phyloP scores from a whole-genome alignment of 2,113 vertebrate species.

The Myotis davidii region DNA sequence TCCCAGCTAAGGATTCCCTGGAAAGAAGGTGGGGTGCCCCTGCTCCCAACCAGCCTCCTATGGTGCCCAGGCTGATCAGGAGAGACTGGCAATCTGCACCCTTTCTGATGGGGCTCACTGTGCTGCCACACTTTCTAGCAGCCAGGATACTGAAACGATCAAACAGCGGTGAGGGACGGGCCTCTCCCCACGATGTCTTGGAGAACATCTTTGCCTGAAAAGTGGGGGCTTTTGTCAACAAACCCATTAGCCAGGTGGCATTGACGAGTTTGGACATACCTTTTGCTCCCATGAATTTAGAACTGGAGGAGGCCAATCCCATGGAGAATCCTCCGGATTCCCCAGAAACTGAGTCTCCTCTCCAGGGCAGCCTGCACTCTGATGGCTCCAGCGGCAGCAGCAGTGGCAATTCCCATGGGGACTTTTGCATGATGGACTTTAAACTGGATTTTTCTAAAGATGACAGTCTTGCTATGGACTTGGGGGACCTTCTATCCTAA shows the following conservation, averaged over 20 bases:
- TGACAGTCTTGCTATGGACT: constrained; percentile 97
- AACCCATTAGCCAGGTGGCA: constrained; percentile 94
- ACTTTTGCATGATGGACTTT: constrained; percentile 98
- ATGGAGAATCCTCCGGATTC: constrained; percentile 97
- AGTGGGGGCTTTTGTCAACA: constrained; percentile 97
- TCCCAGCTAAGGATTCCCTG: constrained; percentile 92
- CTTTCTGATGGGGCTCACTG: constrained; percentile 86
- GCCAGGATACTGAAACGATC: constrained; percentile 91
- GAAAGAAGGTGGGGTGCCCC: constrained; percentile 92
- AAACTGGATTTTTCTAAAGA: constrained; percentile 99
- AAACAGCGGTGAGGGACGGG: constrained; percentile 88
- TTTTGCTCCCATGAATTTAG: constrained; percentile 93
- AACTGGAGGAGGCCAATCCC: constrained; percentile 93
- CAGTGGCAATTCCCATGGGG: constrained; percentile 91
- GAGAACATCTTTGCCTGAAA: constrained; percentile 94
- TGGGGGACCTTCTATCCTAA: constrained; percentile 97
- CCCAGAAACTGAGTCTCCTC: constrained; percentile 90
- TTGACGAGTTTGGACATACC: constrained; percentile 95
- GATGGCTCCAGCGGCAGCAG: constrained; percentile 92
- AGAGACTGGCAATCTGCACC: constrained; percentile 84
- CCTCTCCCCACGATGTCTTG: constrained; percentile 89
- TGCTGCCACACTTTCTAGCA: constrained; percentile 88
- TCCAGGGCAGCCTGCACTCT: constrained; percentile 95
- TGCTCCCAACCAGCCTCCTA: constrained; percentile 89
- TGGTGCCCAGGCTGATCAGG: constrained; percentile 89